A percentile compares a stretch with the other conserved stretches of the same genome.
Evolutionary conservation across 2,113 vertebrate species (phyloP).

Genomic region (Panthera uncia): DNA sequence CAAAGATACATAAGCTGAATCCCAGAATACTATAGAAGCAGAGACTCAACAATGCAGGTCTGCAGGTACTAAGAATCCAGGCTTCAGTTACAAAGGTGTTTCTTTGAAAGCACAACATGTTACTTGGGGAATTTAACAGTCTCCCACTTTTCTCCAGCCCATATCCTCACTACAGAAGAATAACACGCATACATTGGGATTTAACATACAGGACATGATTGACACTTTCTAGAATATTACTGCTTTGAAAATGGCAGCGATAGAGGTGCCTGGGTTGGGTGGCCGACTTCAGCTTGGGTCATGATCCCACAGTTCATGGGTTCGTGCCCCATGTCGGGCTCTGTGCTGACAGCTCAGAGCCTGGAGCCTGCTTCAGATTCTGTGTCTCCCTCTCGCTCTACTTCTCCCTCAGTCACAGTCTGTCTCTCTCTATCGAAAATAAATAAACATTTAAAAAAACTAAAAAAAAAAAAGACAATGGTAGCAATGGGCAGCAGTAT

Average conservation of each 20-base stretch:
- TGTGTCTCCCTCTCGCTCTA: too few species aligned
- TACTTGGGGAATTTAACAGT: neutral
- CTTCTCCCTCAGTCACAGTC: too few species aligned
- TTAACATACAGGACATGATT: neutral
- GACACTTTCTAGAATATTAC: neutral
- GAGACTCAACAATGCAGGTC: neutral
- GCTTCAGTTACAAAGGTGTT: neutral
- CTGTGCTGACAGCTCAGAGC: too few species aligned
- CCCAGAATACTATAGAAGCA: neutral
- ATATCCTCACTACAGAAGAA: neutral
- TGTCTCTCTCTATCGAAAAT: too few species aligned
- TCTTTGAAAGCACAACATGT: neutral
- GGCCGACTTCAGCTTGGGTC: too few species aligned
- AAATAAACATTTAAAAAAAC: too few species aligned
- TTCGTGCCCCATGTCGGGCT: too few species aligned
- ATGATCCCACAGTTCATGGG: too few species aligned
- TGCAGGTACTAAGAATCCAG: neutral
- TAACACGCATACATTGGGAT: neutral
- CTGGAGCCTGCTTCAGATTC: too few species aligned
- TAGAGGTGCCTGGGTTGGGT: too few species aligned
- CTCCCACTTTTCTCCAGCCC: neutral
- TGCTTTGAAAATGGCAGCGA: slow-evolving; percentile 7
- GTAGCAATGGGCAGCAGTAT: neutral
- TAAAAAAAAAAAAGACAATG: neutral
- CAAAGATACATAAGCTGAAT: neutral